phyloP scores from a whole-genome alignment of 2,113 vertebrate species.

The Lepus timidus region DNA sequence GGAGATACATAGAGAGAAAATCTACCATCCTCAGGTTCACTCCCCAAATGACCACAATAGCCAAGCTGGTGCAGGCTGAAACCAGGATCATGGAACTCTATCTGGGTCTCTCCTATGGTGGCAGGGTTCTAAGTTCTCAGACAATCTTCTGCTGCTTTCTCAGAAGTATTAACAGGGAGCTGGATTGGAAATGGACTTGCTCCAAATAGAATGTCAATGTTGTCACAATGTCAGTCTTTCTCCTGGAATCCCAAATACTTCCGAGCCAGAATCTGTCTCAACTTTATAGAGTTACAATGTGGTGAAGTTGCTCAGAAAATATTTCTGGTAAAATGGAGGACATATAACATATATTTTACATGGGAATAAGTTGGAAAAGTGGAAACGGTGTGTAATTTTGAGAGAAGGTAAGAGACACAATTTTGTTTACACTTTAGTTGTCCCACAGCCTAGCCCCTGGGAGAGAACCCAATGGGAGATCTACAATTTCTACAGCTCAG shows the following conservation, averaged over 20 bases:
- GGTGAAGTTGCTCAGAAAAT: not conserved
- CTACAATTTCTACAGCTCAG: not conserved
- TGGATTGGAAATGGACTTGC: too few species aligned
- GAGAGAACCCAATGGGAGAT: not conserved
- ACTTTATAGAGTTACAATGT: not conserved
- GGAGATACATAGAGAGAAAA: too few species aligned
- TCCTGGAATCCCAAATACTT: not conserved
- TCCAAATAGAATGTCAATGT: too few species aligned
- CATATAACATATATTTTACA: constrained; percentile 10
- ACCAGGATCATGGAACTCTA: too few species aligned
- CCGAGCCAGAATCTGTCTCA: not conserved
- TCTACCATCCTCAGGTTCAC: too few species aligned
- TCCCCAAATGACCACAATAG: too few species aligned
- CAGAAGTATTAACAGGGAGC: too few species aligned
- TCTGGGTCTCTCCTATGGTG: too few species aligned
- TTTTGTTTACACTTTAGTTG: not conserved
- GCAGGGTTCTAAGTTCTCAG: too few species aligned
- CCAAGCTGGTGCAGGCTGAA: too few species aligned
- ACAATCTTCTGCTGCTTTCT: too few species aligned
- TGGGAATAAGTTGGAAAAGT: not conserved
- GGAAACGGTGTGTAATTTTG: not conserved
- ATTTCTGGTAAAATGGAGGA: not conserved
- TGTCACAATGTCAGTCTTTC: too few species aligned
- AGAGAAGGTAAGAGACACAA: not conserved
- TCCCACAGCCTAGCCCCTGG: not conserved